Conservation (phyloP, 2,888 invertebrate genomes). For the Syrista parreyssii region DNA sequence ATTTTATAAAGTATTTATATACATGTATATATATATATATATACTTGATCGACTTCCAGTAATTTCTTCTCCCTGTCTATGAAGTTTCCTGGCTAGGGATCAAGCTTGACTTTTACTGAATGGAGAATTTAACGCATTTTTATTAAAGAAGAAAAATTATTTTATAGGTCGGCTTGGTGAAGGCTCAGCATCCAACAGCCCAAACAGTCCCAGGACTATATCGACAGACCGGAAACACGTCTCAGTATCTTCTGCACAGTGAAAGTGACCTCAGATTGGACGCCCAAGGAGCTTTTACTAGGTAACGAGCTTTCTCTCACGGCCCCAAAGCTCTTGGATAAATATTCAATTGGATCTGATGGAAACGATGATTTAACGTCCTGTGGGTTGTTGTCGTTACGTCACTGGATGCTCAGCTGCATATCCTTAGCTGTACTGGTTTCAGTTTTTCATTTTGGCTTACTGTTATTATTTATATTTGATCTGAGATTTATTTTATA, state of each 20-base stretch:
- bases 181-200: constrained; percentile 62
- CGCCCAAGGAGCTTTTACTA: constrained; percentile 61
- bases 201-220: constrained; percentile 61
- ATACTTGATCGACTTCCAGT: not conserved
- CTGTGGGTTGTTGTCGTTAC: too few species aligned
- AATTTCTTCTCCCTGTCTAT: not conserved
- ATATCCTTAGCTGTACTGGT: not conserved
- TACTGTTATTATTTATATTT: not conserved
- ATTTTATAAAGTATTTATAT: not conserved
- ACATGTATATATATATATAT: not conserved
- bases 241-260: constrained; percentile 60
- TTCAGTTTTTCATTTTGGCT: not conserved
- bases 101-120: not conserved
- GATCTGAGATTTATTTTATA: too few species aligned
- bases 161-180: constrained; percentile 60
- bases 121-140: not conserved
- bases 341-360: too few species aligned
- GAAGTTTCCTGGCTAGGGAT: not conserved
- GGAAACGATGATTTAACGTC: too few species aligned
- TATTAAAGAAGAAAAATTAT: not conserved
- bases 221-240: constrained; percentile 53
- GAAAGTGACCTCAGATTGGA: constrained; percentile 61
- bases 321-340: too few species aligned
- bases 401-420: too few species aligned
- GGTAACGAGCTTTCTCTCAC: constrained; percentile 35